Percentiles rank a stretch among this genome's conserved stretches.
Conservation (phyloP, 2,113 vertebrate species). For the Odobenus rosmarus region DNA sequence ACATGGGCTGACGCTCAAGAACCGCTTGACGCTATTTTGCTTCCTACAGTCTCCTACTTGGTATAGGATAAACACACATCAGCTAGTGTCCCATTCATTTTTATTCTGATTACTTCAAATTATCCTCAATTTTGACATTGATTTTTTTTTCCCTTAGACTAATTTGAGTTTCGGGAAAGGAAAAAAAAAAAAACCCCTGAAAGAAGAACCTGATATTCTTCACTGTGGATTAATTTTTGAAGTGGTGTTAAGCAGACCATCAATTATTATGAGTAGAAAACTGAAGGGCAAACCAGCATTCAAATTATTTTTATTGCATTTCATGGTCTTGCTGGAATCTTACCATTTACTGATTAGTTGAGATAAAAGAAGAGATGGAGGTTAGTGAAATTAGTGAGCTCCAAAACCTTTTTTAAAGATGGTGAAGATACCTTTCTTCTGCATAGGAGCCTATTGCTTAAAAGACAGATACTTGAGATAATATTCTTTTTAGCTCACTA, state of each 20-base stretch:
- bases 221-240: slow-evolving; percentile 28
- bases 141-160: slow-evolving; percentile 10
- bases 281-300: neutral
- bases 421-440: neutral
- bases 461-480: slow-evolving; percentile 44
- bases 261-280: slow-evolving; percentile 25
- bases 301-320: slow-evolving; percentile 30
- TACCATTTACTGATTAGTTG: slow-evolving; percentile 9
- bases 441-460: slow-evolving; percentile 25
- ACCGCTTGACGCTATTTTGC: neutral
- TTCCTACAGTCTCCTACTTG: neutral
- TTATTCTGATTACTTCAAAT: neutral
- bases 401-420: slow-evolving; percentile 1
- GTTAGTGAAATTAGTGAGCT: slow-evolving; percentile 36
- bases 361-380: slow-evolving; percentile 27
- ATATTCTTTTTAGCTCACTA: slow-evolving; percentile 56
- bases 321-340: neutral
- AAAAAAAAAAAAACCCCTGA: neutral
- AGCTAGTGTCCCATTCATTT: neutral
- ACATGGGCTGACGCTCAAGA: neutral
- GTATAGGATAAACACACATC: neutral
- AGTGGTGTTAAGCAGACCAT: slow-evolving; percentile 19
- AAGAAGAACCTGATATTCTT: neutral
- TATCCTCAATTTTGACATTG: neutral
- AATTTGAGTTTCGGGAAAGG: neutral